Conservation (phyloP, 64 coral and sea anemone genomes). For the Porites australiensis region DNA sequence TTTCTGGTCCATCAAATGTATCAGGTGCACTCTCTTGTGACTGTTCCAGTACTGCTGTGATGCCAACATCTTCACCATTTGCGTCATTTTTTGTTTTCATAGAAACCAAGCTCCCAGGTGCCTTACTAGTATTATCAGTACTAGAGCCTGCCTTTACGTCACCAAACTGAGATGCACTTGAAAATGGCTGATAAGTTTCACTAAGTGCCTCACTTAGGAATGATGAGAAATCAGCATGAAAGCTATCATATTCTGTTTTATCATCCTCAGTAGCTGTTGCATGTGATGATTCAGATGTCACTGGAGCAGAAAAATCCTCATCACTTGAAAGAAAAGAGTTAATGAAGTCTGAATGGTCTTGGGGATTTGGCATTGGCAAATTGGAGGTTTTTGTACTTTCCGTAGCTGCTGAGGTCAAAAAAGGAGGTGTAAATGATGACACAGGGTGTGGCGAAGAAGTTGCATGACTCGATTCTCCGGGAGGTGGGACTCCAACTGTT, state of each 20-base stretch:
- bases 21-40: neutral
- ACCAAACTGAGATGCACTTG: neutral
- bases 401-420: neutral
- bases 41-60: neutral
- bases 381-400: neutral
- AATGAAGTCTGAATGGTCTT: constrained; percentile 28
- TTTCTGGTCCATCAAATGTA: neutral
- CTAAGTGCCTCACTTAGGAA: neutral
- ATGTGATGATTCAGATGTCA: neutral
- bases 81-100: neutral
- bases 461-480: neutral
- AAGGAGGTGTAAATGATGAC: neutral
- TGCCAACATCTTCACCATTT: constrained; percentile 1
- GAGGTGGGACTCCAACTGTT: constrained; percentile 14
- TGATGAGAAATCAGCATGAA: constrained; percentile 38
- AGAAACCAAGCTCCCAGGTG: neutral
- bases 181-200: neutral
- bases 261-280: neutral
- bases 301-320: neutral
- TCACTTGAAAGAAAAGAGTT: constrained; percentile 35
- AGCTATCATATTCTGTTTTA: constrained; percentile 32
- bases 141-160: neutral
- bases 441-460: neutral
- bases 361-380: neutral
- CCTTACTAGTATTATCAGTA: neutral